A percentile compares a stretch with the other conserved stretches of the same genome.
These are phyloP conservation scores for Physella acuta DNA, from an alignment of 1,140 invertebrate genomes.

Conservation along the genomic window DNA sequence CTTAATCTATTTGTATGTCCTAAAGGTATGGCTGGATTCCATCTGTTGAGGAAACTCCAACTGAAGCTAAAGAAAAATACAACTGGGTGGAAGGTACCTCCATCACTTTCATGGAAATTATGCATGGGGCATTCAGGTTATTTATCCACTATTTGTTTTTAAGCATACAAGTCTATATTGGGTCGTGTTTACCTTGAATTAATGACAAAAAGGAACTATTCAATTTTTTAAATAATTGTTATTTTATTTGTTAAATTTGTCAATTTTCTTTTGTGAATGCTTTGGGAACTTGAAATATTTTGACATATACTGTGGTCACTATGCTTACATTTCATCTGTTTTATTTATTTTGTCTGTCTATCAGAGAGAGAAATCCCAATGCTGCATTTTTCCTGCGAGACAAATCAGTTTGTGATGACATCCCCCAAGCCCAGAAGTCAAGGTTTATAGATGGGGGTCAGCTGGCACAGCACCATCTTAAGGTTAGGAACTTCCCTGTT, in stretches of 20 bases:
- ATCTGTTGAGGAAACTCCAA: conserved; percentile 38
- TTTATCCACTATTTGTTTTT: no score
- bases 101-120: conserved; percentile 59
- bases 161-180: no score
- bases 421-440: conserved; percentile 40
- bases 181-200: no score
- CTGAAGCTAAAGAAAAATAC: conserved; percentile 46
- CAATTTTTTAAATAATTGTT: no score
- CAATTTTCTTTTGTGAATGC: no score
- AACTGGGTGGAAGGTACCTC: conserved; percentile 53
- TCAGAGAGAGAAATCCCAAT: conserved; percentile 44
- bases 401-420: conserved; percentile 33
- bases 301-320: no score
- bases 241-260: no score
- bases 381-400: conserved; percentile 53
- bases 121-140: conserved; percentile 55
- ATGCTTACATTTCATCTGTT: no score
- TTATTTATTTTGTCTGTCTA: not conserved
- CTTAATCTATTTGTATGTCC: no score
- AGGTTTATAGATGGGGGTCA: conserved; percentile 48
- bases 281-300: no score
- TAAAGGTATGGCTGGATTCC: conserved; percentile 58
- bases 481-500: conserved; percentile 35
- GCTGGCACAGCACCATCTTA: conserved; percentile 42
- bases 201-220: no score